Evolutionary conservation across 2,113 vertebrate genomes (phyloP), one percentile per base, ranked within the genome.

Genomic region (Gasterosteus aculeatus): DNA sequence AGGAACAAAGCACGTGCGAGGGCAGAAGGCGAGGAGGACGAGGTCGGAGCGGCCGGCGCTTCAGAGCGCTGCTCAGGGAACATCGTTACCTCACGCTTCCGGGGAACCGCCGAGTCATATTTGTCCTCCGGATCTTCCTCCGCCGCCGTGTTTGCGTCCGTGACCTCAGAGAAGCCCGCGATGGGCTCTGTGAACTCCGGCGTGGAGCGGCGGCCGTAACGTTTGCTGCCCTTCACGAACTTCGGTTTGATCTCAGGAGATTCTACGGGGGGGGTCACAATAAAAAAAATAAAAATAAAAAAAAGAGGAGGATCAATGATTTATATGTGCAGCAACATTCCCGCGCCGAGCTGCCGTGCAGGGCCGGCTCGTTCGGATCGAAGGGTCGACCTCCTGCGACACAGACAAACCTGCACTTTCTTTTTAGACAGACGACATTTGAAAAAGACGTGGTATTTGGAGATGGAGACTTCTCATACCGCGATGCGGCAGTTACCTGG

Each of bases 171-270:
- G 29, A 93, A 90, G 72, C 94, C 96, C 4, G 94, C 88, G 87
- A 88, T 77, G 0, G 95, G 76, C 70, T 94, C 93, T 22, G 82
- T 92, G 76, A 95, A 95, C 81, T 97, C 97, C 0, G 97, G 98
- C 31, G 95, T 93, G 26, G 97, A 96, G 0, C 96, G 94, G 5
- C 97, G 96, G 54, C 97, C 97, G 0, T 99, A 99, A 18, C 97
- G 96, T 71, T 99, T 99, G 31, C 96, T 93, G 0, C 96, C 97
- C 79, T 95, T 96, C 81, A 99, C 94, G 63, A 98, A 98, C 89
- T 98, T 98, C 72, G 98, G 97, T 56, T 97, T 95, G 0, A 95
- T 96, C 86, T 97, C 96, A 0, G 93, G 92, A 19, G 94, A 96
- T 18, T 88, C 95, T 93, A n/a, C 91, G 89, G 72, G 19, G 49